Conservation (phyloP, 1,140 invertebrate genomes). For the Drosophila simulans region DNA sequence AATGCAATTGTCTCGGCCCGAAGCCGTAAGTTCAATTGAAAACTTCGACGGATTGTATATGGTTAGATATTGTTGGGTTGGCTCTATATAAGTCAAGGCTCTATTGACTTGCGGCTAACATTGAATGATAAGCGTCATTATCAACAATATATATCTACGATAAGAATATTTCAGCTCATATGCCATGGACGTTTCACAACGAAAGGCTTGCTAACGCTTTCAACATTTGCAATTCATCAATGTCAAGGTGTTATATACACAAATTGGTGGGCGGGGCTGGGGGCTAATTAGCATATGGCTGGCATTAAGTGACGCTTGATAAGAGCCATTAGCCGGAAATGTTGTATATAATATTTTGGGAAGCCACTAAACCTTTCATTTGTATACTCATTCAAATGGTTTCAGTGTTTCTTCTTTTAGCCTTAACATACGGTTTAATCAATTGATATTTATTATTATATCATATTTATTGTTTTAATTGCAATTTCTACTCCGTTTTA, state of each 20-base stretch:
- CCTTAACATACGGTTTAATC: not conserved
- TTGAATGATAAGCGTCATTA: slow-evolving; percentile 50
- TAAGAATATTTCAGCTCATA: slow-evolving; percentile 11
- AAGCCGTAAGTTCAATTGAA: not conserved
- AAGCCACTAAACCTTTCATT: not conserved
- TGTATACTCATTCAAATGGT: not conserved
- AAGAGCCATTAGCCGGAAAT: slow-evolving; percentile 13
- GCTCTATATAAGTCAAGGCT: slow-evolving; percentile 70
- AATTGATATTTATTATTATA: not conserved
- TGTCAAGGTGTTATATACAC: slow-evolving; percentile 45
- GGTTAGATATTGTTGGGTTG: not conserved
- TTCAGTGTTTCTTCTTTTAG: not conserved
- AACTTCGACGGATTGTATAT: not conserved
- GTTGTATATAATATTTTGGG: slow-evolving; percentile 1
- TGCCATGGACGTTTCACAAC: slow-evolving; percentile 1
- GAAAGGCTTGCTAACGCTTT: slow-evolving; percentile 12
- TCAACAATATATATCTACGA: slow-evolving; percentile 24
- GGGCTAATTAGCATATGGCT: slow-evolving; percentile 61
- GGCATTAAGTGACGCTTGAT: slow-evolving; percentile 27
- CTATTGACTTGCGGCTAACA: slow-evolving; percentile 54
- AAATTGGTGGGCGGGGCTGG: slow-evolving; percentile 2
- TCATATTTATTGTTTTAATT: too few species aligned
- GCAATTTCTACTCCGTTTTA: not conserved
- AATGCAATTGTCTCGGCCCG: slow-evolving; percentile 5
- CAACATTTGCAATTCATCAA: slow-evolving; percentile 60